Evolutionary conservation across 1,140 invertebrate genomes (phyloP).

Genomic region (Drosophila malerkotliana): DNA sequence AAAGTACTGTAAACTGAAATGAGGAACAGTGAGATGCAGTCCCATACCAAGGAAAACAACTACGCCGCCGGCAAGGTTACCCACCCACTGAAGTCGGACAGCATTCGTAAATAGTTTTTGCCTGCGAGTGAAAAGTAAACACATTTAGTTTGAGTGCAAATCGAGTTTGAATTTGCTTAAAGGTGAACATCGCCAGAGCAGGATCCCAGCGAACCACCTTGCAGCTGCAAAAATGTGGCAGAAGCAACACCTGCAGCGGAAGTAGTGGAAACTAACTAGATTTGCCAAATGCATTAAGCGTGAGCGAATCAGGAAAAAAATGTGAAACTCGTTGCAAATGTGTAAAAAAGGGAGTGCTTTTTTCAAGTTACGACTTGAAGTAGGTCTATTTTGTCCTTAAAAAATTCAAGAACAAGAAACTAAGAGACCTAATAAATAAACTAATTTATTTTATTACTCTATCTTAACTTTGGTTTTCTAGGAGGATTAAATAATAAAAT

Average conservation of each 20-base stretch:
- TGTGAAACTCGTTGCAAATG: neutral
- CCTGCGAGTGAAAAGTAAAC: conserved; percentile 72
- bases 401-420: no score
- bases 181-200: conserved; percentile 37
- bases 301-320: conserved; percentile 19
- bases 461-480: no score
- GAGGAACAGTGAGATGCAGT: conserved; percentile 5
- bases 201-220: neutral
- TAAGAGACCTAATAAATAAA: no score
- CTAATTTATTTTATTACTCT: no score
- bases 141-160: conserved; percentile 78
- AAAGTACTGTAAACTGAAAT: neutral
- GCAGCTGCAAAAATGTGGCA: conserved; percentile 12
- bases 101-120: conserved; percentile 70
- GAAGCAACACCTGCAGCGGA: conserved; percentile 13
- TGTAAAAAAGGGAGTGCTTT: neutral
- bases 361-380: neutral
- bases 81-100: conserved; percentile 36
- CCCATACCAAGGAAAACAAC: conserved; percentile 42
- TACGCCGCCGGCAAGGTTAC: conserved; percentile 51
- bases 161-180: conserved; percentile 77
- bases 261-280: conserved; percentile 44
- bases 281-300: conserved; percentile 56
- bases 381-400: no score
- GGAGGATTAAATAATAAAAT: no score